A percentile compares a stretch with the other conserved stretches of the same genome.
phyloP scores from a whole-genome alignment of 2,113 vertebrate species.

The Mohoua ochrocephala region DNA sequence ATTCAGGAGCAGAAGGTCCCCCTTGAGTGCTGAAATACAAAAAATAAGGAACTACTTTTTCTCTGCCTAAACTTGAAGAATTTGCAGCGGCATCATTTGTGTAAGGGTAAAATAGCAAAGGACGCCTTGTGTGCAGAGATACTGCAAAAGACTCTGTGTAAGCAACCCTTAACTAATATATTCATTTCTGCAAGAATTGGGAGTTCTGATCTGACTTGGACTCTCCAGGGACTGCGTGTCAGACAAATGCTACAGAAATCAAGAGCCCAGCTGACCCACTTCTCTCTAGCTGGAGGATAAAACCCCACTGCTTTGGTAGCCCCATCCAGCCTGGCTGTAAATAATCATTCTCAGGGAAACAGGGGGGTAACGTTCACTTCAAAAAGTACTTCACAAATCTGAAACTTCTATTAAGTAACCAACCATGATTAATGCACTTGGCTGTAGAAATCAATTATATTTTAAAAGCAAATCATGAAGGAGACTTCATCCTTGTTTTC shows the following conservation, averaged over 20 bases:
- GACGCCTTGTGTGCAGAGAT: neutral
- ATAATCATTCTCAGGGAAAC: neutral
- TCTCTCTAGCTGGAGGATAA: neutral
- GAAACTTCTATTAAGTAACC: neutral
- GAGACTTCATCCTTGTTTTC: slow-evolving; percentile 29
- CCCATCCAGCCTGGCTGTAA: neutral
- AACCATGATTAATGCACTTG: neutral
- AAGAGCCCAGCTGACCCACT: slow-evolving; percentile 12
- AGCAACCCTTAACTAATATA: neutral
- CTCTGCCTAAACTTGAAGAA: neutral
- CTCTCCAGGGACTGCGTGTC: neutral
- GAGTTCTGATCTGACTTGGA: neutral
- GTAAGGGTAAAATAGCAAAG: neutral
- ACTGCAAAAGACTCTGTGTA: neutral
- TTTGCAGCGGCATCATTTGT: neutral
- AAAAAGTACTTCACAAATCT: neutral
- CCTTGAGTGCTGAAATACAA: neutral
- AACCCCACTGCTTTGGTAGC: neutral
- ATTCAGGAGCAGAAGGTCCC: neutral
- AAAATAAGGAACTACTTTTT: neutral
- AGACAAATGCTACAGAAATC: neutral
- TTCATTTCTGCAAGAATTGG: neutral
- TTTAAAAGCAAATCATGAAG: neutral
- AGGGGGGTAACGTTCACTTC: neutral
- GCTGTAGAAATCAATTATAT: slow-evolving; percentile 4